These are phyloP conservation scores for Lysandra coridon DNA, from an alignment of 2,888 invertebrate genomes.

Conservation along the genomic window DNA sequence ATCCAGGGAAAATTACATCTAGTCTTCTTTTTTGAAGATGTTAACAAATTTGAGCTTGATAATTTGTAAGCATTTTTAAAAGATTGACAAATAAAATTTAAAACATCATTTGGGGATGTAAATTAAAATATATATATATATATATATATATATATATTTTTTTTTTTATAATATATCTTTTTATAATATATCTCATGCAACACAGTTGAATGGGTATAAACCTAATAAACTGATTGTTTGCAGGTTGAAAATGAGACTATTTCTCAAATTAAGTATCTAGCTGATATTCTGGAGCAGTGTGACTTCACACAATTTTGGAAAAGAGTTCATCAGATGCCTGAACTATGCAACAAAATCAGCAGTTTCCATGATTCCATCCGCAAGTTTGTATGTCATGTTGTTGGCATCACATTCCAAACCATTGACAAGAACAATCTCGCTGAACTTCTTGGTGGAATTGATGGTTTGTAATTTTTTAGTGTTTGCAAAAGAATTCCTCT, in stretches of 20 bases:
- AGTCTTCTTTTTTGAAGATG: too few relatives aligned
- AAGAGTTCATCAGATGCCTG: constrained; percentile 86
- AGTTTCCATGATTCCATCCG: constrained; percentile 97
- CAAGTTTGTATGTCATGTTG: constrained; percentile 98
- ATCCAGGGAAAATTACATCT: constrained; percentile 30
- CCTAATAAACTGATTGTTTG: constrained; percentile 42
- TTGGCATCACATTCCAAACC: constrained; percentile 97
- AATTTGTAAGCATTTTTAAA: background rate
- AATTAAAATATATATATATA: background rate
- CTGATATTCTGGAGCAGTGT: constrained; percentile 95
- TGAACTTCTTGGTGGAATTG: constrained; percentile 92
- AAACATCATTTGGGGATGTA: background rate
- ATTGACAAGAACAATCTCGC: constrained; percentile 91
- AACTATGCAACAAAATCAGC: constrained; percentile 87
- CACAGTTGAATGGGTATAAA: background rate
- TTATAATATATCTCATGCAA: background rate
- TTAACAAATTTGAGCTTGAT: background rate
- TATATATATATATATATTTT: too few relatives aligned
- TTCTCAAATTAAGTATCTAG: constrained; percentile 91
- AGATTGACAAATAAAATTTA: constrained; percentile 1
- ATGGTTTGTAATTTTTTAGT: constrained; percentile 80
- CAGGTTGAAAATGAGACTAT: constrained; percentile 93
- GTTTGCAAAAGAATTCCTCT: background rate
- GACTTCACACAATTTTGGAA: constrained; percentile 96
- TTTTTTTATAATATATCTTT: too few relatives aligned